Evolutionary conservation across 35 echinoderm and acorn worm species (phyloP), one percentile per base, ranked within the genome.

Genomic region (Anneissia japonica): DNA sequence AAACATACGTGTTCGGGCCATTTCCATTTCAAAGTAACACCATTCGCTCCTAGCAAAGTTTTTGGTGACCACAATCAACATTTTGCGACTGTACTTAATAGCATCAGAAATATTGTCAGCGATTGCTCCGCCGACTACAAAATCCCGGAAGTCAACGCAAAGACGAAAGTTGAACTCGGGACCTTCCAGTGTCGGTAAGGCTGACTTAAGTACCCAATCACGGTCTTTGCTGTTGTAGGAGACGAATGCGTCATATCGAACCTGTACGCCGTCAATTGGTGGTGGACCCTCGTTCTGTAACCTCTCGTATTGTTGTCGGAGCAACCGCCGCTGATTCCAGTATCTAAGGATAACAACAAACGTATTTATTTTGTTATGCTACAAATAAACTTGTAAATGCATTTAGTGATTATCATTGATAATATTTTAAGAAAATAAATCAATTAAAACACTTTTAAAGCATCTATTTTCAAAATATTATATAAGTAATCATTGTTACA

Each of bases 41-140:
- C 92, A 93, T 30, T 93, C 92, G 39, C 92, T 93, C 21, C 74
- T 46, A 0, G 89, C 39, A 84, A 89, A 93, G 83, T 93, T 93
- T 11, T 89, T 39, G 0, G 92, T 86, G 26, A 89, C 46, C 5
- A 93, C 46, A 0, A 93, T 56, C 5, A 93, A 23, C 38, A 89
- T 86, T 51, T 81, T 85, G 26, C 83, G 84, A 35, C 92, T 93
- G 21, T 74, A 55, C 28, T 89, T 77, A 23, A 94, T 86, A 14
- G 87, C 87, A 32, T 82, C 46, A 9, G 86, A 37, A 38, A 94
- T 94, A 64, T 94, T 94, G 36, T 83, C 81, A 11, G 83, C 77
- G 64, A 94, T 94, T 34, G 75, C 73, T 45, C 87, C 87, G 32
- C 92, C 92, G 5, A 83, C 79, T 11, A 87, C 30, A 37, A 94